A percentile compares a stretch with the other conserved stretches of the same genome.
Evolutionary conservation across 1,140 invertebrate genomes (phyloP).

Genomic region (Meloidogyne exigua): DNA sequence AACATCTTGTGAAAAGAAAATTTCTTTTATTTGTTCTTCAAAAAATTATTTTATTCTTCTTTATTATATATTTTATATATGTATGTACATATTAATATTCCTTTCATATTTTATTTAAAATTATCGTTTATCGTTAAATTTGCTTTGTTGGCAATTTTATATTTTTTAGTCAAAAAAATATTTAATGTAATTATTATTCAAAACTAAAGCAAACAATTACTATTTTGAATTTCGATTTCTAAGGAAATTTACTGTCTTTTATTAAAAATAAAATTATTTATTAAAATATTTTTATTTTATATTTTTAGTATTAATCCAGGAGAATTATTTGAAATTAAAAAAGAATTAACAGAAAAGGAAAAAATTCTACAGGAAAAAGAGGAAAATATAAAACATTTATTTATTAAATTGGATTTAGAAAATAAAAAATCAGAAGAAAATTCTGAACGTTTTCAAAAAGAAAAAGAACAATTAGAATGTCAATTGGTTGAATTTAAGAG

Average conservation of each 20-base stretch:
- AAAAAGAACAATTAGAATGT: conserved; percentile 25
- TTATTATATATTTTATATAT: neutral
- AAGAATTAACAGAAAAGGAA: conserved; percentile 26
- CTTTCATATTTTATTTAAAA: too few relatives aligned
- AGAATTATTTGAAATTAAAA: conserved; percentile 37
- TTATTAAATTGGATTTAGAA: conserved; percentile 14
- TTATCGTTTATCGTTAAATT: neutral
- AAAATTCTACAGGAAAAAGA: conserved; percentile 9
- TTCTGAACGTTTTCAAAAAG: neutral
- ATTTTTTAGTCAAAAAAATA: neutral
- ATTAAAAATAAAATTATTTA: too few relatives aligned
- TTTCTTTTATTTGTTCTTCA: neutral
- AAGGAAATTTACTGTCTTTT: too few relatives aligned
- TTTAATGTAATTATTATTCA: neutral
- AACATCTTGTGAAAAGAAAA: too few relatives aligned
- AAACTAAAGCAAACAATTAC: neutral
- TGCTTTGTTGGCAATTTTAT: conserved; percentile 4
- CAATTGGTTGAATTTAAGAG: conserved; percentile 29
- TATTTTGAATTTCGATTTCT: too few relatives aligned
- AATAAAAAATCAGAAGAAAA: neutral
- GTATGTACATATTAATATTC: neutral
- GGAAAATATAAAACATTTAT: conserved; percentile 13
- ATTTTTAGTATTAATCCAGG: conserved; percentile 30
- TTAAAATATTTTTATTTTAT: neutral
- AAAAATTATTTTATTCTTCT: neutral